These are phyloP conservation scores for Molossus alvarezi DNA, from an alignment of 2,797 vertebrate species.

Conservation along the genomic window DNA sequence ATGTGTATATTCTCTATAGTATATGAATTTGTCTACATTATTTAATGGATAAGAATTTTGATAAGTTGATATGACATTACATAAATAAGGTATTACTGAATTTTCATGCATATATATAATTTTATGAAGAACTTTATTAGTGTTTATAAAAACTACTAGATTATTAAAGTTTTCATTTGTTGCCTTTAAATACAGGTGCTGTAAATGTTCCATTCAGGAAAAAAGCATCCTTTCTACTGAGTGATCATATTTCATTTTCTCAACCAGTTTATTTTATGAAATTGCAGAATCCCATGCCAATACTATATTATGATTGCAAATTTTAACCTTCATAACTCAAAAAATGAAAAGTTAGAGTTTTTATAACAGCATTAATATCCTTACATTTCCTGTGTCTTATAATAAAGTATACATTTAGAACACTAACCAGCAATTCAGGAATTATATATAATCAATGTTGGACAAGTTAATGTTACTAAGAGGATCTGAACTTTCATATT, in stretches of 20 bases:
- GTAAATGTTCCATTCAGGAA: conserved; percentile 24
- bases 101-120: neutral
- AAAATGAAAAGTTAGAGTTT: conserved; percentile 77
- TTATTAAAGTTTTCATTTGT: conserved; percentile 62
- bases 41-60: conserved; percentile 40
- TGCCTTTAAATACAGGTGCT: conserved; percentile 54
- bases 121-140: conserved; percentile 60
- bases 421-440: conserved; percentile 76
- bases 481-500: conserved; percentile 82
- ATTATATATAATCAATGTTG: conserved; percentile 82
- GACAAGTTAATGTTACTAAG: conserved; percentile 84
- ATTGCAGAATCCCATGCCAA: conserved; percentile 63
- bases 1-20: neutral
- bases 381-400: conserved; percentile 73
- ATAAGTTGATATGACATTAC: neutral
- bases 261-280: conserved; percentile 77
- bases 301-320: conserved; percentile 64
- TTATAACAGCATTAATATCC: conserved; percentile 79
- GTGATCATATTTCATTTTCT: conserved; percentile 67
- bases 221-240: conserved; percentile 62
- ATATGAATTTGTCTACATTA: conserved; percentile 32
- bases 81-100: conserved; percentile 17
- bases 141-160: conserved; percentile 59
- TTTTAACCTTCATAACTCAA: conserved; percentile 77
- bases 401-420: conserved; percentile 80